These are phyloP conservation scores for Drosophila eohydei DNA, from an alignment of 2,888 invertebrate species.

Conservation along the genomic window DNA sequence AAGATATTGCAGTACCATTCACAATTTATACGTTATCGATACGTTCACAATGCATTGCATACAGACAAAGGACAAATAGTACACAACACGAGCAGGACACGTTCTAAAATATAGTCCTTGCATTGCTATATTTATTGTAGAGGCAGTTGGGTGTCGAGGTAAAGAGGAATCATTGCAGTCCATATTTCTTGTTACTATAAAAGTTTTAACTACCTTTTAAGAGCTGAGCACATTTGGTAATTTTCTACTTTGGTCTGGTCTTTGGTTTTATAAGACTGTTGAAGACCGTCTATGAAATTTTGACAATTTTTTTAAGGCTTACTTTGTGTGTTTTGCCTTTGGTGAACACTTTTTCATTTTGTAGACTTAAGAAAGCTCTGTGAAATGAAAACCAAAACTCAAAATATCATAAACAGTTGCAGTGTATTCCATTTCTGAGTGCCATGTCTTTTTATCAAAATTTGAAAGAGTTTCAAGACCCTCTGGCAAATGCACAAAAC, in stretches of 20 bases:
- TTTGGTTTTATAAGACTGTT: background rate
- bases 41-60: constrained; percentile 55
- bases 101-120: constrained; percentile 43
- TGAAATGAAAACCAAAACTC: background rate
- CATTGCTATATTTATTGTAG: constrained; percentile 8
- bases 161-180: background rate
- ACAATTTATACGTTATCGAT: constrained; percentile 72
- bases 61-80: constrained; percentile 27
- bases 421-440: background rate
- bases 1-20: constrained; percentile 68
- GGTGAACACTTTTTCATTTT: background rate
- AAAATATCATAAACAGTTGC: constrained; percentile 1
- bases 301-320: background rate
- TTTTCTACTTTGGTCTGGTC: background rate
- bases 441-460: background rate
- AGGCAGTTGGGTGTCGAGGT: background rate
- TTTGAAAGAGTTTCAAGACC: background rate
- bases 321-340: background rate
- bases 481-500: constrained; percentile 38
- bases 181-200: background rate
- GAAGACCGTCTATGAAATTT: background rate
- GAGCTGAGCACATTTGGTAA: background rate
- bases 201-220: background rate
- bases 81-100: constrained; percentile 21
- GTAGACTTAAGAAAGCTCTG: background rate